Base-by-base conservation (phyloP, 2,888 invertebrate species). In the Dione vanillae region DNA sequence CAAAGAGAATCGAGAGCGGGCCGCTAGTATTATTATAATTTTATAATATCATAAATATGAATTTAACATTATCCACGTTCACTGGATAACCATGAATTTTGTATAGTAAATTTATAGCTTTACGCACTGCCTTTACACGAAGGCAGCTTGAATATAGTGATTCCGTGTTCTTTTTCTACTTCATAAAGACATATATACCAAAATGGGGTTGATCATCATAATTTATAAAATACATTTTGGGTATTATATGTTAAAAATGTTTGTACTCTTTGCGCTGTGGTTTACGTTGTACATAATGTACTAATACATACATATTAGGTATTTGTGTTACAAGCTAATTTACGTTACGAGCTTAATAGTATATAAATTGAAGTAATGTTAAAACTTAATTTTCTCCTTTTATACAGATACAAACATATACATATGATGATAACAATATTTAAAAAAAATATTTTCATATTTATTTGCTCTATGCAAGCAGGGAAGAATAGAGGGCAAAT, bases 11-110 rank as follows among this genome's bases (percentile, higher is more conserved):
- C 58, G 41, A 59, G 14, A 43, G 12, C 20, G 43, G 20, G 59
- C 20, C 27, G 41, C 59, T 59, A 41, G 59, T 43, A n/a, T 59
- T 59, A 43, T 43, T 20, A 59, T 59, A 59, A 59, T 43, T 58
- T 41, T 40, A 59, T 20, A 59, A 43, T 59, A 59, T 59, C 56
- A 56, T 56, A 56, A 56, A 56, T 56, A 56, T 56, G 56, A 56
- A 56, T 56, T 56, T 56, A 56, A 56, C 56, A 40, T 56, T 40
- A 56, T 56, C 37, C 56, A 56, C 56, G 56, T 56, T 56, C 56
- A 37, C 56, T 56, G 56, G 56, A 56, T 56, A 56, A n/a, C 37
- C 12, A 56, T 56, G 56, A 19, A 56, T 56, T 40, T 56, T 56
- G 56, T 56, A 56, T 40, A 16, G 35, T 10, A 56, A 56, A 56